Base-by-base conservation (phyloP, 2,888 invertebrate genomes). In the Cephus rjabovi region DNA sequence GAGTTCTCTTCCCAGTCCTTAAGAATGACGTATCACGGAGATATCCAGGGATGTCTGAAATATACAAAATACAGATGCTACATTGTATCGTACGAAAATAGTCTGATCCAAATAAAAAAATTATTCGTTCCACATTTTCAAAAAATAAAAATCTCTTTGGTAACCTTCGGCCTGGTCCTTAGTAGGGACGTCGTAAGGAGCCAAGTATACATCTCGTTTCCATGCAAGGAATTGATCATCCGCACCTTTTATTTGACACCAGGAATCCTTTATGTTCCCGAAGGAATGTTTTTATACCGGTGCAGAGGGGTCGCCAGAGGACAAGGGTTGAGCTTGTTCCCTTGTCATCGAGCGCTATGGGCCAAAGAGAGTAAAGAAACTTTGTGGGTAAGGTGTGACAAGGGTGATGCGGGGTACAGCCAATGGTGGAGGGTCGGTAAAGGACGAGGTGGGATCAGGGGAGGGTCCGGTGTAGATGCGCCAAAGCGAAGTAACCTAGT, bases 141-240 rank as follows among this genome's bases (percentile, higher is more conserved):
- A 56, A 1, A 56, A 56, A 23, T 56, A 6, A 56, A 23, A 23
- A 56, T 56, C 23, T 23, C 40, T 56, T 23, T 9, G 15, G 0
- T 23, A 23, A 56, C 40, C 23, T 23, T 56, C 15, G 23, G 0
- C 15, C 23, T 23, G 40, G 40, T 23, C 40, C 40, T 23, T 56
- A 23, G 40, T 23, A 56, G 9, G 40, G 23, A 56, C 23, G 23
- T 56, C 6, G 40, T 2, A 23, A 56, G 23, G 40, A 56, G 9
- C 40, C 77, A 37, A 31, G 70, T 76, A 78, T 37, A 70, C 34
- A 73, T 70, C 34, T 23, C 70, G 30, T 56, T 34, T 74, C 15
- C 33, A 71, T 77, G 68, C 75, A 75, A 80, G 77, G 77, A 79
- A 79, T 82, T 79, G 74, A 80, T 79, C 75, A 78, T 75, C 75